Evolutionary conservation across 2,888 invertebrate species (phyloP).

Genomic region (Pollenia amentaria): DNA sequence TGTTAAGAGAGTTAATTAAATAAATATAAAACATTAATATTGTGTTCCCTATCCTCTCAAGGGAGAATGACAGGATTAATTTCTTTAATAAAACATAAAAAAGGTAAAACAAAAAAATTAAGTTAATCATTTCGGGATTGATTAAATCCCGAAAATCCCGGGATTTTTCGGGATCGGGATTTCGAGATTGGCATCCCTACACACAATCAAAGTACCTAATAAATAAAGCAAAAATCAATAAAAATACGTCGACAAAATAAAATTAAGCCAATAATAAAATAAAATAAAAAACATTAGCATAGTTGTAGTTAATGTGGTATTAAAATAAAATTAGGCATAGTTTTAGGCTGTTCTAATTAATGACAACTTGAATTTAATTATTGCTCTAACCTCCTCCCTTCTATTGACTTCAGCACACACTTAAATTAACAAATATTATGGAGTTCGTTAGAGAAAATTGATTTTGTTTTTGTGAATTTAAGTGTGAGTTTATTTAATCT

Average conservation of each 20-base stretch:
- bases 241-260: constrained; percentile 5
- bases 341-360: constrained; percentile 43
- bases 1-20: too few species aligned
- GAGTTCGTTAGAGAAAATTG: not conserved
- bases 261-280: constrained; percentile 12
- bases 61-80: too few species aligned
- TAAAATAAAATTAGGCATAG: constrained; percentile 46
- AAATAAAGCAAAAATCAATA: constrained; percentile 42
- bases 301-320: constrained; percentile 45
- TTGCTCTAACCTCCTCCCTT: not conserved
- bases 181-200: too few species aligned
- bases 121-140: too few species aligned
- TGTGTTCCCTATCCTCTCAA: too few species aligned
- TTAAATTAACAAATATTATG: not conserved
- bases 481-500: not conserved
- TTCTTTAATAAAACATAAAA: too few species aligned
- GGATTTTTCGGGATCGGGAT: too few species aligned
- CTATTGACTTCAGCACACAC: not conserved
- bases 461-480: not conserved
- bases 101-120: too few species aligned
- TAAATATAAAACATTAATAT: too few species aligned
- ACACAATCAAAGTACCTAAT: constrained; percentile 48
- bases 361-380: constrained; percentile 9
- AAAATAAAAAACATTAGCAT: constrained; percentile 43
- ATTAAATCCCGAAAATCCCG: too few species aligned